Percentiles rank a stretch among this genome's conserved stretches.
phyloP scores from a whole-genome alignment of 2,113 vertebrate genomes.

The Petrocephalus microphthalmus region DNA sequence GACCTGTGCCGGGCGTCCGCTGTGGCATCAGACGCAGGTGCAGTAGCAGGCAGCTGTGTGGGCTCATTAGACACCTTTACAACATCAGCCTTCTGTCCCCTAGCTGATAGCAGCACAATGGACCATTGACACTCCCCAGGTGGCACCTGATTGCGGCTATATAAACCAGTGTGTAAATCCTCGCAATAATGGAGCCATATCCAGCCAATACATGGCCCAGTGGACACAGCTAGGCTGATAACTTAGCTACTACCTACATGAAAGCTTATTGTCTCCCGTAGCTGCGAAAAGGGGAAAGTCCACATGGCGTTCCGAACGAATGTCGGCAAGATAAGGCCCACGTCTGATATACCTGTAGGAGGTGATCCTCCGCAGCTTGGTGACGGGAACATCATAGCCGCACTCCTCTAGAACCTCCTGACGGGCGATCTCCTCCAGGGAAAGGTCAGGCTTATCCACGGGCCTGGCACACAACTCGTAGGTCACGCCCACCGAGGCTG shows the following conservation, averaged over 20 bases:
- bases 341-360: slow-evolving; percentile 71
- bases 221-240: neutral
- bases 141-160: slow-evolving; percentile 3
- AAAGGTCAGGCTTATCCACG: slow-evolving; percentile 79
- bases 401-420: slow-evolving; percentile 87
- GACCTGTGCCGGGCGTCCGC: slow-evolving; percentile 33
- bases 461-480: slow-evolving; percentile 87
- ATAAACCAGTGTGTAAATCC: neutral
- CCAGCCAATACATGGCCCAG: neutral
- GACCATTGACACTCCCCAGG: neutral
- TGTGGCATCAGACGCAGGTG: slow-evolving; percentile 59
- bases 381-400: slow-evolving; percentile 67
- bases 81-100: neutral
- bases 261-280: neutral
- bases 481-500: slow-evolving; percentile 69
- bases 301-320: neutral
- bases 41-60: slow-evolving; percentile 53
- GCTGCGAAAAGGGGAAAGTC: neutral
- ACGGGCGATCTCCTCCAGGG: slow-evolving; percentile 79
- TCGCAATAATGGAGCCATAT: neutral
- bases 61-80: slow-evolving; percentile 49
- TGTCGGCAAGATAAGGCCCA: neutral
- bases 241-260: neutral
- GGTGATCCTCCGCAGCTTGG: slow-evolving; percentile 70
- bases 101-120: slow-evolving; percentile 21